Conservation (phyloP, 2,888 invertebrate species). For the Elysia crispata region DNA sequence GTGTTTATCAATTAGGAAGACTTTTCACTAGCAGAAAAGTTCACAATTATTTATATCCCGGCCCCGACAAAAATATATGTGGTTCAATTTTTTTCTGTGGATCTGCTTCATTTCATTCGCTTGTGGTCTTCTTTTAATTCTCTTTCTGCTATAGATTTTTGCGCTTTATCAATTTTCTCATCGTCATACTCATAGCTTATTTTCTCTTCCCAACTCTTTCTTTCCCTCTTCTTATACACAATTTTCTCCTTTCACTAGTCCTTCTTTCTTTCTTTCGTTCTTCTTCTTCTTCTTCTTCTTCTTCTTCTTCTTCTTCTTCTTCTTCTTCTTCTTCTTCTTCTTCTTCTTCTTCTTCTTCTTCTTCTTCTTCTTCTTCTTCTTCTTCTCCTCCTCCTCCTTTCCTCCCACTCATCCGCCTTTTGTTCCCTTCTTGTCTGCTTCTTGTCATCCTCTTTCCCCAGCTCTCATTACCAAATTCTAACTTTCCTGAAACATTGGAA, state of each 20-base stretch:
- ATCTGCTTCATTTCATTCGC: not conserved
- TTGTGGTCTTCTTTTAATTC: not conserved
- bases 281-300: not conserved
- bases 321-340: not conserved
- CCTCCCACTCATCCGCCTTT: too few species aligned
- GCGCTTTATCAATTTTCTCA: not conserved
- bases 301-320: not conserved
- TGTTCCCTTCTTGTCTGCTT: too few species aligned
- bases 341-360: not conserved
- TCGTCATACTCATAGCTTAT: not conserved
- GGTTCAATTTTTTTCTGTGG: too few species aligned
- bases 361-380: too few species aligned
- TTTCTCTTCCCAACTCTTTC: not conserved
- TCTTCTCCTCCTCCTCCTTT: too few species aligned
- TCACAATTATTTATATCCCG: too few species aligned
- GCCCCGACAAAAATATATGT: too few species aligned
- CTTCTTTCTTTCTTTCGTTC: not conserved
- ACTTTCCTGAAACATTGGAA: too few species aligned
- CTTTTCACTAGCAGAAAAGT: too few species aligned
- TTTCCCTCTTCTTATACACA: not conserved
- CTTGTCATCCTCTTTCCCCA: too few species aligned
- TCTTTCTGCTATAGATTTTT: not conserved
- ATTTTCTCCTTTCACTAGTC: not conserved
- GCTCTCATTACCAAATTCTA: too few species aligned
- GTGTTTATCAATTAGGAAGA: too few species aligned